Base-by-base conservation (phyloP, 2,888 invertebrate species). In the Hyalella azteca region DNA sequence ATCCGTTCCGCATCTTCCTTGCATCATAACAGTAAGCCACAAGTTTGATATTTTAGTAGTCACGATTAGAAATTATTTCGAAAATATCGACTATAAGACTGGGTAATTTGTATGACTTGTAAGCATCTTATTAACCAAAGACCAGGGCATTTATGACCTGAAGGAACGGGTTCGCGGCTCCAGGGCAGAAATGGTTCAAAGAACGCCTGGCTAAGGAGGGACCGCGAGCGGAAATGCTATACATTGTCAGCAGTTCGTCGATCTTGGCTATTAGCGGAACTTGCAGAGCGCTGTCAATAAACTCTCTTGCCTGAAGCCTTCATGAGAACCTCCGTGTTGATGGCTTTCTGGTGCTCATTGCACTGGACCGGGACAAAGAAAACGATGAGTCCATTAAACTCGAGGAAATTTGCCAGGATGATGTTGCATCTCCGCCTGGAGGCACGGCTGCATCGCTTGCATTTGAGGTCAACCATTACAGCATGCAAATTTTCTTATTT, bases 191-290 rank as follows among this genome's bases (percentile, higher is more conserved):
- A 39, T 22, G 39, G 32, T 66, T n/a, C 3, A 36, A 39, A 39
- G 66, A 39, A n/a, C 66, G 66, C 15, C 36, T n/a, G 19, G 66
- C 5, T 32, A 15, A 9, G 29, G 36, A 66, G 32, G 66, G 36
- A 66, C 66, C 19, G 36, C 66, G 36, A 19, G 36, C 66, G 66
- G 66, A 66, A 66, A 66, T 66, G 39, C 66, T 66, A 39, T 36
- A 39, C 66, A 66, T 66, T 66, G 66, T 36, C 36, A 36, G 66
- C 66, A 66, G 66, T 36, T 66, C 66, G 66, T 66, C 66, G 66
- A 66, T 66, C 66, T 54, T 26, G 11, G 22, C 26, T 19, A 11
- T 26, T 26, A 54, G 26, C 54, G 54, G 29, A 54, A 54, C 54
- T 54, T 13, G n/a, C n/a, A n/a, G n/a, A n/a, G n/a, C n/a, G 54